Conservation (phyloP, 2,797 vertebrate genomes). For the Spondyliosoma cantharus region DNA sequence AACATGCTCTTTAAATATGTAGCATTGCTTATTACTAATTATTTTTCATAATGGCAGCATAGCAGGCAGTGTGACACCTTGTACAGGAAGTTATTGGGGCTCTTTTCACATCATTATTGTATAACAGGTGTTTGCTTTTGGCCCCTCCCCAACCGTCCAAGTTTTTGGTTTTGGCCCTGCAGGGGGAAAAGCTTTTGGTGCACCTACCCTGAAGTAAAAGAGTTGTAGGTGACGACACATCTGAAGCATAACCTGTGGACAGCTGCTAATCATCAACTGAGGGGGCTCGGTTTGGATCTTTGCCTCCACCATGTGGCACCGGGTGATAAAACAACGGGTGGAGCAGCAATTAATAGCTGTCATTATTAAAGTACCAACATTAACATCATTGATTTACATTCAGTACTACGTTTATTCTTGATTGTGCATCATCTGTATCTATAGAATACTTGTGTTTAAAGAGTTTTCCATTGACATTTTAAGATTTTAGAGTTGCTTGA, state of each 20-base stretch:
- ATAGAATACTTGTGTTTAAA: neutral
- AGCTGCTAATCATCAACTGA: neutral
- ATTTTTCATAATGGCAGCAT: too few species aligned
- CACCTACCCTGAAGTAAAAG: neutral
- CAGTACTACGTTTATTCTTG: neutral
- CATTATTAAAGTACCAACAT: neutral
- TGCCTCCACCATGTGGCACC: constrained; percentile 68
- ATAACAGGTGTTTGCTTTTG: too few species aligned
- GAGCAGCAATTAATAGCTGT: neutral
- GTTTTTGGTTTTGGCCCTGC: too few species aligned
- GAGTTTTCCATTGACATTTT: neutral
- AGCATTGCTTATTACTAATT: too few species aligned
- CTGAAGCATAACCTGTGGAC: neutral
- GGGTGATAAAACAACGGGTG: constrained; percentile 47
- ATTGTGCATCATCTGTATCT: neutral
- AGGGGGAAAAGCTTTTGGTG: too few species aligned
- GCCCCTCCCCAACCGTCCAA: too few species aligned
- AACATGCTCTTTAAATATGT: too few species aligned
- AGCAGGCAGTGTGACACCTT: too few species aligned
- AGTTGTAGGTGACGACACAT: neutral
- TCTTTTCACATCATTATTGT: too few species aligned
- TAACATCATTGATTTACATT: neutral
- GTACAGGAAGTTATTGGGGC: too few species aligned
- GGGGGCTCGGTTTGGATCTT: constrained; percentile 48
- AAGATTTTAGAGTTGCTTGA: neutral